Evolutionary conservation across 2,113 vertebrate species (phyloP), one percentile per base, ranked within the genome.

Genomic region (Syngnathus scovelli): DNA sequence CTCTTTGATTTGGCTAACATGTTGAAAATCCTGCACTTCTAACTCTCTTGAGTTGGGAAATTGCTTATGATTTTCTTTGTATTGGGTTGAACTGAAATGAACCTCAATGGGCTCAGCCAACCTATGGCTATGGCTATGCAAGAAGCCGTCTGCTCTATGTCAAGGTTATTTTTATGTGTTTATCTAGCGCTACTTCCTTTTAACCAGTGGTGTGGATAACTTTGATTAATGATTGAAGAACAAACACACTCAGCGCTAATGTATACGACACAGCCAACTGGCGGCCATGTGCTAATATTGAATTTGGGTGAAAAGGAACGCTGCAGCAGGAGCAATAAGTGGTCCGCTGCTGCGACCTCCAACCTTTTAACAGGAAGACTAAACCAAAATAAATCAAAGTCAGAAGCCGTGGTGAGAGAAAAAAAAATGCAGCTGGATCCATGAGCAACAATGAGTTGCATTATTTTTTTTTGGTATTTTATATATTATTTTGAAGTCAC

Each of bases 171-270:
- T 61, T 76, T 81, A 83, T 83, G 80, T 74, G 76, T 81, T 83
- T 77, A 83, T 89, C 78, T 41, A 75, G 66, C 69, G 44, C 76
- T 8, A 23, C 78, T 88, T 88, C 82, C 82, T 86, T 75, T 71
- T 83, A 76, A 74, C 75, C 76, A 56, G 59, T 63, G 74, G 73
- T 76, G 77, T 76, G 73, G 67, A 82, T 75, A 67, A 69, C 80
- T 83, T 66, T 87, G 86, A 92, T 88, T 87, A 89, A 90, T 90
- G 86, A 76, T 72, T 77, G 66, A 81, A 83, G 78, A 87, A 81
- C 81, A 90, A 90, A 90, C 78, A 90, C 71, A 75, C 83, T 84
- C 68, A 67, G 78, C n/a, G 69, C 74, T 86, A 87, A 88, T 85
- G 79, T 75, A 80, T 78, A 85, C 71, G 9, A 46, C 27, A 59